Evolutionary conservation across 2,113 vertebrate genomes (phyloP).

Genomic region (Synchiropus splendidus): DNA sequence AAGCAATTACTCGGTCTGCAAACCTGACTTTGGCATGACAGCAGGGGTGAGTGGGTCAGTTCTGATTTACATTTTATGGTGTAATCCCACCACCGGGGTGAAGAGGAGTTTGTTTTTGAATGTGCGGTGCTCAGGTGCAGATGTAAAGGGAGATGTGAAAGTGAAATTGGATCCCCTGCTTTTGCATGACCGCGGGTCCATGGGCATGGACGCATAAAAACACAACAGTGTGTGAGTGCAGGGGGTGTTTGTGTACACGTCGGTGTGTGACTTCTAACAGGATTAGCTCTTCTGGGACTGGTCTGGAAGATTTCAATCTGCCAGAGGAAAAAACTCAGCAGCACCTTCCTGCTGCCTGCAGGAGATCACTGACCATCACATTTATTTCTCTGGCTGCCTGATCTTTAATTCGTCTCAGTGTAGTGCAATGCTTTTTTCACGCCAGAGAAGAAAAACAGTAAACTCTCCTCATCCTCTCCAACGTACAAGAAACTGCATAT

Average conservation of each 20-base stretch:
- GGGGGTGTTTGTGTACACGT: neutral
- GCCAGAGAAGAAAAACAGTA: no score
- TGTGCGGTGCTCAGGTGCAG: slow-evolving; percentile 9
- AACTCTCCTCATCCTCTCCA: no score
- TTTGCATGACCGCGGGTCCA: neutral
- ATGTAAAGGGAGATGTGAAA: neutral
- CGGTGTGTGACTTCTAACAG: slow-evolving; percentile 22
- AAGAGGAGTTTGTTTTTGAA: neutral
- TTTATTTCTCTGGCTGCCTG: neutral
- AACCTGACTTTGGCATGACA: no score
- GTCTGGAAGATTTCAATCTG: slow-evolving; percentile 33
- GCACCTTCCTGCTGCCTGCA: slow-evolving; percentile 6
- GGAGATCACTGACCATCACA: slow-evolving; percentile 7
- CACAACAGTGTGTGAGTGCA: neutral
- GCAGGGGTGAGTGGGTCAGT: slow-evolving; percentile 23
- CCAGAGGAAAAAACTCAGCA: slow-evolving; percentile 16
- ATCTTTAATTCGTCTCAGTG: no score
- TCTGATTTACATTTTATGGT: slow-evolving; percentile 25
- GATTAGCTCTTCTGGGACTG: slow-evolving; percentile 35
- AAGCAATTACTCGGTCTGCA: slow-evolving; percentile 23
- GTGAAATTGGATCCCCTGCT: neutral
- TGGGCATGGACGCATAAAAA: slow-evolving; percentile 1
- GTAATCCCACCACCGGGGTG: slow-evolving; percentile 15
- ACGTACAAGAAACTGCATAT: no score
- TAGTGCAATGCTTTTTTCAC: no score